Evolutionary conservation across 2,888 invertebrate genomes (phyloP), one percentile per base, ranked within the genome.

Genomic region (Microplitis manilae): DNA sequence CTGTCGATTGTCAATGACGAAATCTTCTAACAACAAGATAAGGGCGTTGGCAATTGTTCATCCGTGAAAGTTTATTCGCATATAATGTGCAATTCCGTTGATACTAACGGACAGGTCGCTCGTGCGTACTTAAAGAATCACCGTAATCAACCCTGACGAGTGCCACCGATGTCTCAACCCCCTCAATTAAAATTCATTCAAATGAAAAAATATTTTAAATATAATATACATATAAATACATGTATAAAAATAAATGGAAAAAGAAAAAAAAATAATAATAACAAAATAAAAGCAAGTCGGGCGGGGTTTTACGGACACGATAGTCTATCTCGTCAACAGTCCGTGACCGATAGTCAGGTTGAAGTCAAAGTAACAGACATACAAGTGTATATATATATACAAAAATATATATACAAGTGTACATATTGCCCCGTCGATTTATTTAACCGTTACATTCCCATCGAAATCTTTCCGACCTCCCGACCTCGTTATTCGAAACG

Each of bases 381-480:
- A 40, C 8, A 71, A 60, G 8, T 62, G 62, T 70, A 70, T 64
- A 75, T 68, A 73, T 62, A 30, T 73, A 68, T 38, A 41, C 17
- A 50, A 13, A 50, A 4, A 9, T 50, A 50, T 50, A 50, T 73
- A 69, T 73, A 60, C 20, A 59, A 69, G 62, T 64, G 17, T 41
- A 9, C 62, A 64, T 61, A 73, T 75, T 61, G 75, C 68, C 76
- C 77, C 79, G 77, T 80, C 76, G 77, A 75, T 77, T 81, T 81
- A 79, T 81, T 83, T 79, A 78, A 85, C 84, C 83, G 83, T 84
- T 84, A 84, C 79, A 79, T 80, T 81, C 80, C 78, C 76, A 81
- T 79, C 77, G 20, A 65, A 64, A 71, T 76, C 59, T 71, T 72
- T 73, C 73, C 69, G 80, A 80, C 79, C 79, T 79, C 68, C 81